Base-by-base conservation (phyloP, 2,113 vertebrate genomes). In the Leptobrachium ailaonicum region DNA sequence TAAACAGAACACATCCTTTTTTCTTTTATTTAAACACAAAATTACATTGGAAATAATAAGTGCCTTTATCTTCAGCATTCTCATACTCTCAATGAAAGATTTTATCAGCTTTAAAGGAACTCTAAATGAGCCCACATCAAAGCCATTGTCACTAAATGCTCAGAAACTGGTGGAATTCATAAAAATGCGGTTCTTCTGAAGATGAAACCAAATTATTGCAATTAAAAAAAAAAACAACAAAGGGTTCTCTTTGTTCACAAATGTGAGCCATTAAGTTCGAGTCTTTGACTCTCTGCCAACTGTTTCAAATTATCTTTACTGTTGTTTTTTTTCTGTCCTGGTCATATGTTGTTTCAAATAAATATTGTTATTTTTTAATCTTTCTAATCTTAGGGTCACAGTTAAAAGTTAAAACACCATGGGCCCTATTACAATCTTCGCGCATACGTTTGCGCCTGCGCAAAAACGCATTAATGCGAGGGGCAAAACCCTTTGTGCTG, bases 281-380 rank as follows among this genome's bases (percentile, higher is more conserved):
- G 72, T 60, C 71, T 66, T 58, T 80, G 78, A 74, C 62, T 73
- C 42, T 58, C 63, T 74, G 71, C 78, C 71, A 80, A 73, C 66
- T n/a, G 71, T 66, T 80, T 80, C 41, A 80, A 68, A 80, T 80
- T 80, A 80, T 80, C 78, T 80, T 63, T 66, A 68, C 45, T 73
- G 63, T 47, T 67, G 41, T 71, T 74, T 47, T 66, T 71, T 73
- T 60, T 14, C 6, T 41, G 2, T 54, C 3, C 54, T 74, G 63
- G 78, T 80, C 78, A 80, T 73, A 74, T 73, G 77, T 11, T 64
- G 40, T 63, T 80, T 73, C 77, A 79, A 79, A 79, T 58, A 40
- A 54, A 73, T 42, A 72, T 73, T 79, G 69, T 79, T 74, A 56
- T 63, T 58, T 80, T 74, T 32, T 32, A 32, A 32, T 32, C 20